Evolutionary conservation across 2,797 vertebrate genomes (phyloP).

Genomic region (Galago senegalensis): DNA sequence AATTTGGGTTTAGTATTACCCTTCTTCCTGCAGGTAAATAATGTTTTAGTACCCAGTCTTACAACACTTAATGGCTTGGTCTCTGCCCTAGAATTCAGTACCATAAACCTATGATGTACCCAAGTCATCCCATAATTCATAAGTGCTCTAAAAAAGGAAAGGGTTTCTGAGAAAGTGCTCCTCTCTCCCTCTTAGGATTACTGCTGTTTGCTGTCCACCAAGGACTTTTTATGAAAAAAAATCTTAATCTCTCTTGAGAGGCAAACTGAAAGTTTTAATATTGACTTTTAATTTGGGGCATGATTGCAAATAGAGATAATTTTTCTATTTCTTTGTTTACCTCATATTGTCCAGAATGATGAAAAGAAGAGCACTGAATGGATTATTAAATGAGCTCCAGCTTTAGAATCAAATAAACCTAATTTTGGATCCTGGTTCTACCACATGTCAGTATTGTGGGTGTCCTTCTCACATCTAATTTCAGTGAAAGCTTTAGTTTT

Average conservation of each 20-base stretch:
- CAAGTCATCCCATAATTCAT: background rate
- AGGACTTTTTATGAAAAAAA: background rate
- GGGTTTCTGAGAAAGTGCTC: background rate
- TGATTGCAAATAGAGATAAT: background rate
- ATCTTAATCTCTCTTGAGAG: background rate
- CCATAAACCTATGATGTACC: background rate
- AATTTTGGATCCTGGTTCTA: background rate
- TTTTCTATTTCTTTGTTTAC: slow-evolving; percentile 28
- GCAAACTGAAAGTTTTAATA: slow-evolving; percentile 43
- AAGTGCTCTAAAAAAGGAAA: slow-evolving; percentile 2
- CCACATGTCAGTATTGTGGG: background rate
- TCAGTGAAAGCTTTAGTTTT: slow-evolving; percentile 27
- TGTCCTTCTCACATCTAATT: background rate
- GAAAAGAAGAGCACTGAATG: background rate
- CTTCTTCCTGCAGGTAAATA: background rate
- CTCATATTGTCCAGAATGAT: background rate
- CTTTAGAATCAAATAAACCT: slow-evolving; percentile 32
- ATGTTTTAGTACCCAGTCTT: background rate
- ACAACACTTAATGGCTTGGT: background rate
- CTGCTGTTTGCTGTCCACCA: slow-evolving; percentile 7
- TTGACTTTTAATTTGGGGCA: background rate
- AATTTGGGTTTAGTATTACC: background rate
- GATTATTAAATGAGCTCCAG: background rate
- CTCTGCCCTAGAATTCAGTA: slow-evolving; percentile 3
- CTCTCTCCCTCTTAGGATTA: background rate